Percentiles rank a stretch among this genome's conserved stretches.
Conservation (phyloP, 2,113 vertebrate genomes). For the Thinocorus orbignyianus region DNA sequence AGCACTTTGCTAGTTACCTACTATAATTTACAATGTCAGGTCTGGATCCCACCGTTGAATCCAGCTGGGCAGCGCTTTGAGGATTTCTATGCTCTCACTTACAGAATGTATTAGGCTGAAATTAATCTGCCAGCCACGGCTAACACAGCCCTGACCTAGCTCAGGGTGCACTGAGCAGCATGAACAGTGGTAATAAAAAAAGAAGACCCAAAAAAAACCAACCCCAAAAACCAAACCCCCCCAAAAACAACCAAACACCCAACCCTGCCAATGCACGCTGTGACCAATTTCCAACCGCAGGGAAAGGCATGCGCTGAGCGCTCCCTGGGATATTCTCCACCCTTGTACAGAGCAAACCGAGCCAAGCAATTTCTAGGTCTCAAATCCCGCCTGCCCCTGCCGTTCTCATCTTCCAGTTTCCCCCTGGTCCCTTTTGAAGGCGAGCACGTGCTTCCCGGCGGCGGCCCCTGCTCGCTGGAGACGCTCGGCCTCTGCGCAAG, state of each 20-base stretch:
- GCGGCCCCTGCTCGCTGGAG: neutral
- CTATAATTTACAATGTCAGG: neutral
- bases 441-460: neutral
- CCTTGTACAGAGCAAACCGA: constrained; percentile 1
- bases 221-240: too few relatives aligned
- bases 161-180: neutral
- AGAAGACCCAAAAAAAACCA: neutral
- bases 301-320: constrained; percentile 33
- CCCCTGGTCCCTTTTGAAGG: neutral
- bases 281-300: constrained; percentile 13
- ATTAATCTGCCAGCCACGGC: neutral
- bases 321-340: constrained; percentile 61
- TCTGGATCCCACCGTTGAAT: neutral
- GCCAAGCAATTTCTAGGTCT: constrained; percentile 50
- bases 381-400: constrained; percentile 38
- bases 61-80: neutral
- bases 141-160: neutral
- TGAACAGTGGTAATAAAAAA: neutral
- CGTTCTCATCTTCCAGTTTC: constrained; percentile 52
- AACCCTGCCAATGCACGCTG: neutral
- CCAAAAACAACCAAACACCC: neutral
- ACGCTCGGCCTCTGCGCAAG: neutral
- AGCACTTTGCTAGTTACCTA: neutral
- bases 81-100: neutral
- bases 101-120: neutral